A percentile compares a stretch with the other conserved stretches of the same genome.
phyloP scores from a whole-genome alignment of 2,888 invertebrate species.

The Dendrolimus pini region DNA sequence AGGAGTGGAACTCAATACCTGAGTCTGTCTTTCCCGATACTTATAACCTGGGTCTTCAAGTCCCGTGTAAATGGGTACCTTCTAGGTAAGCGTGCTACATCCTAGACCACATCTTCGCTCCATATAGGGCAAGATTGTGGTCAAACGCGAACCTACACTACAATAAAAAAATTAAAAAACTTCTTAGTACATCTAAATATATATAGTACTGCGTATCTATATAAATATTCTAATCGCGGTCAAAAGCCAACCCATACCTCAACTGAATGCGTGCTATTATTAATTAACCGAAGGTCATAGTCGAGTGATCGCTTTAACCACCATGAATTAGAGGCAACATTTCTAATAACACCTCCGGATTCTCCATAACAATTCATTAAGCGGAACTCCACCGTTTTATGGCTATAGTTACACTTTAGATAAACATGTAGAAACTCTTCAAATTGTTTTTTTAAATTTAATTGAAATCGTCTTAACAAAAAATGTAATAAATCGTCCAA shows the following conservation, averaged over 20 bases:
- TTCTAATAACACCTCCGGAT: not conserved
- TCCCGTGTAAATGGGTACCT: no score
- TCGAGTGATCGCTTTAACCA: not conserved
- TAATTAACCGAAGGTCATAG: not conserved
- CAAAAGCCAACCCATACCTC: not conserved
- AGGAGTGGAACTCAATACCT: no score
- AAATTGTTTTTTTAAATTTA: conserved; percentile 1
- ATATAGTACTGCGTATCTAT: no score
- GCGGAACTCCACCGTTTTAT: conserved; percentile 2
- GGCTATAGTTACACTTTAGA: conserved; percentile 1
- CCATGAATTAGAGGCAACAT: not conserved
- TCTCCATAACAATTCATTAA: not conserved
- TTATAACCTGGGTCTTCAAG: no score
- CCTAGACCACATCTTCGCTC: no score
- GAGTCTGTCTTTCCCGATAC: no score
- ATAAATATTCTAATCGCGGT: not conserved
- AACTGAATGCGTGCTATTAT: not conserved
- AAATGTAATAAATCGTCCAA: not conserved
- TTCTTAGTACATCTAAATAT: no score
- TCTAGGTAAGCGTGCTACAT: no score
- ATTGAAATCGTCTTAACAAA: not conserved
- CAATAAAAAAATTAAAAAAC: no score
- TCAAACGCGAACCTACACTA: no score
- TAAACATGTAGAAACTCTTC: conserved; percentile 1
- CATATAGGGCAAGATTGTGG: no score